Conservation (phyloP, 2,888 invertebrate genomes). For the Ischnura elegans region DNA sequence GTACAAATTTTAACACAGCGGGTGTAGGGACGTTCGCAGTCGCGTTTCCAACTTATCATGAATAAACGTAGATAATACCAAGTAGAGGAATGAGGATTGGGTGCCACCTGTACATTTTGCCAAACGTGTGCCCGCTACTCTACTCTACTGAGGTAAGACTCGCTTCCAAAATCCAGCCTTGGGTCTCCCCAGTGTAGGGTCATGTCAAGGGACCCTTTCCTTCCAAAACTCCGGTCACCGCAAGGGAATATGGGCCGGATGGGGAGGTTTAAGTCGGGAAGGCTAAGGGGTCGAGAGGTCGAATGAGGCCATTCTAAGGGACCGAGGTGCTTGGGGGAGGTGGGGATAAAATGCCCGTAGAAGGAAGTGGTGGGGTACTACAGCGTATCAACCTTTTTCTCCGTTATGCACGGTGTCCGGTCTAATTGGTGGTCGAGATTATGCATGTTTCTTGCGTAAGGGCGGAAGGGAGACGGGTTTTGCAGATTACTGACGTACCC, state of each 20-base stretch:
- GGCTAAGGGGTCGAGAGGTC: neutral
- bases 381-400: neutral
- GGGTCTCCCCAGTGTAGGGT: neutral
- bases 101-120: no score
- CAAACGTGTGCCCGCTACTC: no score
- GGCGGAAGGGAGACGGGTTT: neutral
- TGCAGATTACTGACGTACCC: neutral
- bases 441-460: neutral
- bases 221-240: neutral
- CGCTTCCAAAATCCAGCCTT: neutral
- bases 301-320: neutral
- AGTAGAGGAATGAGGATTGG: no score
- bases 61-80: no score
- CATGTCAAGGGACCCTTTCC: neutral
- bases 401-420: neutral
- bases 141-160: no score
- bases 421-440: neutral
- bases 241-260: neutral
- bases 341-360: neutral
- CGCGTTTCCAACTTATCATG: no score
- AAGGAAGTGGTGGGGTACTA: neutral
- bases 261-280: neutral
- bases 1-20: no score
- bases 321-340: neutral
- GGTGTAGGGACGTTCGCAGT: no score